Evolutionary conservation across 2,113 vertebrate genomes (phyloP), one percentile per base, ranked within the genome.

Genomic region (Gadus macrocephalus): DNA sequence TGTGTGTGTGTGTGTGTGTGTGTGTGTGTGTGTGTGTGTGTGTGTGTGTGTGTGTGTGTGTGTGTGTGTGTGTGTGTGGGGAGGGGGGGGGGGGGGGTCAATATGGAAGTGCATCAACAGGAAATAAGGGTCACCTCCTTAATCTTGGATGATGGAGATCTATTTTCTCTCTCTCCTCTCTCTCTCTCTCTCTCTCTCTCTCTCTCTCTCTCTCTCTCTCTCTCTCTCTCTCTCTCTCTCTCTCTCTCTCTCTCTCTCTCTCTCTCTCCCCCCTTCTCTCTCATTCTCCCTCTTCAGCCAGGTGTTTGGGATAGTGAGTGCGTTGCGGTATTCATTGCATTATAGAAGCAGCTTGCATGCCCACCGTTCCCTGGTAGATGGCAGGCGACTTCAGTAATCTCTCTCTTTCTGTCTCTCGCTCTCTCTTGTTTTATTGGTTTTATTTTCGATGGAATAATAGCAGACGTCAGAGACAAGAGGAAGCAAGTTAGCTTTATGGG

Each of bases 81-180:
- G 8, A 60, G 65, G 25, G 28, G 17, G 11, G 42, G 8, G 12
- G 7, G 22, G 78, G 68, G 53, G 65, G 67, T 64, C 1, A 60
- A 69, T 80, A 64, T 76, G 61, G 81, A 85, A 87, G 79, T 67
- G 81, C 76, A 86, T 81, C 78, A 64, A 14, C 1, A 70, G 85
- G 87, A 87, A 87, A 88, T 88, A 77, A 88, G 89, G 86, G 88
- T 89, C 86, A 90, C 83, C 75, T 83, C 75, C 82, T 89, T 86
- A 87, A 85, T 87, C 81, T 87, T 70, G 53, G 22, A 78, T 17
- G 68, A 42, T 15, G 67, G 80, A 62, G 73, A 74, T 84, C 71
- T 81, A 66, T 42, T 11, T 42, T 11, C 11, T 11, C 4, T 49
- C 42, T 14, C 9, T 1, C 1, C 42, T 49, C 42, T 49, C 42